Base-by-base conservation (phyloP, 2,888 invertebrate species). In the Stegophylla sp. region DNA sequence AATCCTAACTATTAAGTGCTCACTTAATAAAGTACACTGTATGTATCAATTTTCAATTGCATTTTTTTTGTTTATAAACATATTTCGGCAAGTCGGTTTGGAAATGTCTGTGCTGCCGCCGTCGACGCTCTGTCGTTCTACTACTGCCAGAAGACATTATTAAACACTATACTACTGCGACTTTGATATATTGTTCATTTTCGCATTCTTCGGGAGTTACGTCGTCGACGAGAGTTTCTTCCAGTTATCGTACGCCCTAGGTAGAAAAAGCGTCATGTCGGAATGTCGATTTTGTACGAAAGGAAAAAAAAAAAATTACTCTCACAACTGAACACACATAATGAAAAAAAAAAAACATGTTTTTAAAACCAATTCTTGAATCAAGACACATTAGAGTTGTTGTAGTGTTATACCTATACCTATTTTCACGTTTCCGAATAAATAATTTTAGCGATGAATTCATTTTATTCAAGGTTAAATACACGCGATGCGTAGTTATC, bases 181-280 rank as follows among this genome's bases (percentile, higher is more conserved):
- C 17, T 56, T 72, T 56, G 43, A 59, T 73, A 45, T 73, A 59
- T 59, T 73, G 26, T 59, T 59, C 5, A 26, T 73, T 73, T 59
- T 73, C n/a, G 26, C 7, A 45, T 59, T 59, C 26, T 26, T 7
- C n/a, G n/a, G 17, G 59, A 43, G n/a, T 73, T n/a, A n/a, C n/a
- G n/a, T 41, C 13, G 3, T 5, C 7, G 7, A 12, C 9, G 51
- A 20, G 20, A 28, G 69, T 56, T 72, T 69, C 28, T 17, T 72
- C 56, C 28, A 12, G n/a, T 17, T 4, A 34, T 41, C 41, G 41
- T 23, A 56, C 17, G 7, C 15, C 1, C 9, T 53, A 56, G n/a
- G n/a, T n/a, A n/a, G n/a, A n/a, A 5, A 34, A 71, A 69, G 12
- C 17, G 12, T 72, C 10, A 23, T 20, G 17, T 12, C 23, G 17